phyloP scores from a whole-genome alignment of 2,113 vertebrate genomes.

The Morone chrysops region DNA sequence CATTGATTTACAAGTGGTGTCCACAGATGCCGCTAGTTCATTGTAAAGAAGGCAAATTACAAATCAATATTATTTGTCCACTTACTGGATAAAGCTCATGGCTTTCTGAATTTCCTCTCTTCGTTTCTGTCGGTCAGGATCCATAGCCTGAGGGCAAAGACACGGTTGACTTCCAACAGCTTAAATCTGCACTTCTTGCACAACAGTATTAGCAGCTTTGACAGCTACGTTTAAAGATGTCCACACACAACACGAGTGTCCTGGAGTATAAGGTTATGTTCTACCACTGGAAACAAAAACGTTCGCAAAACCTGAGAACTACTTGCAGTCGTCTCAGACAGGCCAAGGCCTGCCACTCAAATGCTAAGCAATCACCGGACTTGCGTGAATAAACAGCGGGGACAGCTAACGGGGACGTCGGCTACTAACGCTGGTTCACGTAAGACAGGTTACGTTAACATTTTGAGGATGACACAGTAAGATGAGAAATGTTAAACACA shows the following conservation, averaged over 20 bases:
- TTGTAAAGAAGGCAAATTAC: not conserved
- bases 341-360: conserved; percentile 37
- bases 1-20: not conserved
- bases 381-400: conserved; percentile 28
- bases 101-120: conserved; percentile 98
- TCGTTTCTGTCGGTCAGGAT: conserved; percentile 93
- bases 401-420: not conserved
- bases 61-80: not conserved
- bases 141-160: conserved; percentile 76
- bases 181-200: conserved; percentile 3
- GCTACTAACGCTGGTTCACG: not conserved
- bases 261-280: too few species aligned
- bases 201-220: not conserved
- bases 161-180: conserved; percentile 9
- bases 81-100: conserved; percentile 98
- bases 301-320: not conserved
- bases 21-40: fast-evolving
- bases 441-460: not conserved
- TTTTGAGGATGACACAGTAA: not conserved
- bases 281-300: not conserved
- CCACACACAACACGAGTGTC: not conserved
- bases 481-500: not conserved
- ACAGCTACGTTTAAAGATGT: not conserved
- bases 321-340: not conserved
- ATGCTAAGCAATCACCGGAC: conserved; percentile 10